Evolutionary conservation across 2,113 vertebrate genomes (phyloP), one percentile per base, ranked within the genome.

Genomic region (Syngnathus floridae): DNA sequence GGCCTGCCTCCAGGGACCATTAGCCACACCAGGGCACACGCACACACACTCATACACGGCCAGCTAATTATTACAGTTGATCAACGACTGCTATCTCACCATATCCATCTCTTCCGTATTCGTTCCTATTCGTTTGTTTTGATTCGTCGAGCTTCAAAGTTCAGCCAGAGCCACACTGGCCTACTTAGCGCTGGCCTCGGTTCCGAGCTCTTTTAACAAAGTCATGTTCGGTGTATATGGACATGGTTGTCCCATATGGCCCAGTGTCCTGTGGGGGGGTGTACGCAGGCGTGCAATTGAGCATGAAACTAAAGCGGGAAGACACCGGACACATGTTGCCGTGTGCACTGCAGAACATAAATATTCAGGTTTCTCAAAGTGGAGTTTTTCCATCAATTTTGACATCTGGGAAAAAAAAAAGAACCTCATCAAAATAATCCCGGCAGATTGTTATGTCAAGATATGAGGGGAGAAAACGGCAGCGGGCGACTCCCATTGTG

Each of bases 1-100:
- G 93, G 91, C 93, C 90, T 93, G 93, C 92, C 93, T 93, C 91
- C 78, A 90, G 93, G 93, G 91, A 95, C 94, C 93, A 96, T 97
- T 95, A 95, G 91, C 84, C 72, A 74, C 80, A 65, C 77, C 73
- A 80, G 83, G 83, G 77, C 76, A 67, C 66, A 74, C 62, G 80
- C 62, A 79, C 67, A 78, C 36, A 54, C 19, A 51, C 45, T 59
- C 43, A 61, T 36, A 60, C 31, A 59, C 19, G 54, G 11, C 40
- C 40, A 9, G 40, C 19, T 3, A 10, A 21, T 10, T 11, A 22
- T 52, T 52, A 9, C 9, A 10, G n/a, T 52, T 52, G 49, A n/a
- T 19, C 46, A n/a, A 49, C 19, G 6, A n/a, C 19, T 19, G 46
- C 19, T 9, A 7, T 19, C 2, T 14, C 17, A 6, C 1, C 19